Conservation (phyloP, 2,888 invertebrate genomes). For the Dione juno region DNA sequence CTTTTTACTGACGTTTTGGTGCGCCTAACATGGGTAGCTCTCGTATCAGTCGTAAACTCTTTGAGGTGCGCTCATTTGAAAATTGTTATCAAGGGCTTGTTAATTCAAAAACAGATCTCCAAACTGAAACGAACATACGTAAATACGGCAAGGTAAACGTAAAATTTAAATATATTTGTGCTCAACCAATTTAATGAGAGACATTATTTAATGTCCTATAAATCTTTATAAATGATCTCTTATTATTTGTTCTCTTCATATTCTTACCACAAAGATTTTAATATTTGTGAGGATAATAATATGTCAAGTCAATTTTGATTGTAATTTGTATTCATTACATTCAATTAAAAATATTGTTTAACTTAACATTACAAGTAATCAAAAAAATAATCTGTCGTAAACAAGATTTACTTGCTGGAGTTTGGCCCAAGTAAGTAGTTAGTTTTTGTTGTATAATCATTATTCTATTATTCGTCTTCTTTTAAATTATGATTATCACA, state of each 20-base stretch:
- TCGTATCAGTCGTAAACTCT: slow-evolving; percentile 40
- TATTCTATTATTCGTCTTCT: no score
- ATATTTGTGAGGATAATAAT: slow-evolving; percentile 27
- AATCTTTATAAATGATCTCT: slow-evolving; percentile 35
- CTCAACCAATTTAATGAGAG: slow-evolving; percentile 30
- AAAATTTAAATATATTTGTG: slow-evolving; percentile 20
- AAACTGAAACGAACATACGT: slow-evolving; percentile 26
- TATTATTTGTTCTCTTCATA: slow-evolving; percentile 37
- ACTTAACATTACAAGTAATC: not conserved
- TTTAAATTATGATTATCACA: no score
- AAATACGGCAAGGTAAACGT: slow-evolving; percentile 23
- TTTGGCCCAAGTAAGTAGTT: not conserved
- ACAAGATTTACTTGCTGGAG: not conserved
- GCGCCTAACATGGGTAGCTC: slow-evolving; percentile 39
- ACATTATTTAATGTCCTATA: slow-evolving; percentile 32
- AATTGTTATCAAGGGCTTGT: slow-evolving; percentile 33
- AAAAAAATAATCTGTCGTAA: not conserved
- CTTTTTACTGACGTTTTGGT: slow-evolving; percentile 51
- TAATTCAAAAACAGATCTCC: slow-evolving; percentile 24
- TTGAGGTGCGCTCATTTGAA: slow-evolving; percentile 43
- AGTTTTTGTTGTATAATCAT: no score
- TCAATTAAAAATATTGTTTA: not conserved
- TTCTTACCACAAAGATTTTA: not conserved
- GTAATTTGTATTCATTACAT: not conserved
- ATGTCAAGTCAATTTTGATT: not conserved